Base-by-base conservation (phyloP, 2,113 vertebrate species). In the Laticauda colubrina region DNA sequence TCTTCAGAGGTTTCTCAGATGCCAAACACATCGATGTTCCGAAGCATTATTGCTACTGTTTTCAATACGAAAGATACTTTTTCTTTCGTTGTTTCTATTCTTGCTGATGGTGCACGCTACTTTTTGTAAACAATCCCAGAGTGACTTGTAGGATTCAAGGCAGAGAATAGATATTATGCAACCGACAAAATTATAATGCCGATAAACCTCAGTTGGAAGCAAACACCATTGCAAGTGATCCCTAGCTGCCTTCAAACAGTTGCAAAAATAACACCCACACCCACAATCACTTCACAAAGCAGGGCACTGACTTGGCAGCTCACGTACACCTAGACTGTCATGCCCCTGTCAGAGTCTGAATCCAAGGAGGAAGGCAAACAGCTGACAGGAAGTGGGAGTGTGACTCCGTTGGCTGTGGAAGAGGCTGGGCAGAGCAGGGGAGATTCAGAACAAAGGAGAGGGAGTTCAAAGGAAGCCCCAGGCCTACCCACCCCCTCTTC, bases 91-190 rank as follows among this genome's bases (percentile, higher is more conserved):
- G 64, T 69, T 69, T n/a, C 29, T n/a, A n/a, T 69, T 69, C 29
- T n/a, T 29, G 2, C 15, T 12, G 29, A n/a, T 0, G 3, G 11
- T n/a, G 10, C n/a, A 69, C 4, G 0, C 4, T 14, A 29, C 61
- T 5, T 29, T 69, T 69, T n/a, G 64, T 15, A n/a, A 69, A 69
- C 64, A 69, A 69, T 15, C 29, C 12, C 4, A 0, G 12, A 69
- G 64, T n/a, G 64, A 69, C 29, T n/a, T n/a, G 29, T 15, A 69
- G 64, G 29, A 69, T 11, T n/a, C 64, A 15, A 69, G 11, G 64
- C 64, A 69, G 10, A 29, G 59, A 64, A 64, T 26, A 64, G 29
- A 69, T 14, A n/a, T n/a, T n/a, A 69, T 0, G 12, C 64, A 1
- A 69, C 29, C 4, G 5, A 5, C 64, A 69, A n/a, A n/a, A 69